Base-by-base conservation (phyloP, 1,140 invertebrate species). In the Halictus rubicundus region DNA sequence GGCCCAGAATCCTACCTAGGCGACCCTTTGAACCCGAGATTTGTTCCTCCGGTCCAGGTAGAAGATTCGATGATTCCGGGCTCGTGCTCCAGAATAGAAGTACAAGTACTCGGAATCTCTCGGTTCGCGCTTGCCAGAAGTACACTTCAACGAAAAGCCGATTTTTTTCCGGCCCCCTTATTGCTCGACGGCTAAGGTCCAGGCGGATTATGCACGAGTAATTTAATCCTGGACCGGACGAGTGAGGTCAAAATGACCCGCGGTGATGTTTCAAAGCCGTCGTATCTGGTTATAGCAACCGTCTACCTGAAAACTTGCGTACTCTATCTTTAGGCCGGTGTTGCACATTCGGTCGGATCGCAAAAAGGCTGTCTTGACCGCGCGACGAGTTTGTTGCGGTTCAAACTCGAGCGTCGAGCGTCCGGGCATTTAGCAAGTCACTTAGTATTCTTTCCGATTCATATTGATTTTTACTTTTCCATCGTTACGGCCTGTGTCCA, bases 41-140 rank as follows among this genome's bases (percentile, higher is more conserved):
- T 66, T 32, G 52, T 69, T 69, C n/a, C 37, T 46, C 74, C 39
- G 61, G 49, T 2, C 23, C 79, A 85, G 57, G 74, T 85, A 85
- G 8, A 78, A 60, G 57, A 65, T 66, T n/a, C 7, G 49, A 80
- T 49, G 68, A 42, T 16, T 9, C 23, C 14, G 19, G 8, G 21
- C 27, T 23, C 49, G 8, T 16, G 64, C 37, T 46, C 9, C 21
- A 3, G 37, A 46, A 27, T 49, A 57, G 39, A 77, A 57, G 12
- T 46, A n/a, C 21, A 9, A 25, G n/a, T 46, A 61, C 54, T 12
- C 10, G 37, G n/a, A 42, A 76, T 19, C 23, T 27, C 21, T 42
- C 64, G 42, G 14, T 39, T 42, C 37, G 19, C 8, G 9, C 2
- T 23, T 12, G 23, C 23, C 60, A 6, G 25, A 65, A 49, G 57